phyloP scores from a whole-genome alignment of 2,113 vertebrate species.

The Calonectris borealis region DNA sequence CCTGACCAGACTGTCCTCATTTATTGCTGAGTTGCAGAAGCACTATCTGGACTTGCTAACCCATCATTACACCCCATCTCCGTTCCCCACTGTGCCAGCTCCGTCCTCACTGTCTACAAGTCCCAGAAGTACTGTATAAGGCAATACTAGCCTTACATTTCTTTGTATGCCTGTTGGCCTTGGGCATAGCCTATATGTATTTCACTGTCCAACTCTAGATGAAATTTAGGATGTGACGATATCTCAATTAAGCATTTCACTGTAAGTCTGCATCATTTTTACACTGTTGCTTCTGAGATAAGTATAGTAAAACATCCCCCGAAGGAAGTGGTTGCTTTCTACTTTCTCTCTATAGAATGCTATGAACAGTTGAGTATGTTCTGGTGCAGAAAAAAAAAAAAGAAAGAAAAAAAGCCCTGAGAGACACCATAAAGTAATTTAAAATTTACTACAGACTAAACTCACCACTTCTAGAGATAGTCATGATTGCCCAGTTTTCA shows the following conservation, averaged over 20 bases:
- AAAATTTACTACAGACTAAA: not conserved
- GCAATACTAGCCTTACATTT: not conserved
- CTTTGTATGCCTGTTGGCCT: not conserved
- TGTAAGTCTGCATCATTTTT: not conserved
- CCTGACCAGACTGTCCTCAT: not conserved
- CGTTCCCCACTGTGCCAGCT: not conserved
- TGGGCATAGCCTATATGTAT: not conserved
- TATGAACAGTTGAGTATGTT: not conserved
- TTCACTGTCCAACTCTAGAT: not conserved
- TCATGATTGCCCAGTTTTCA: not conserved
- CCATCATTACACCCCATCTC: fast-evolving
- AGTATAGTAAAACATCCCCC: not conserved
- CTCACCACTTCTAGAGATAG: not conserved
- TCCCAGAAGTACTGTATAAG: not conserved
- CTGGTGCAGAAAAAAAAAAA: not conserved
- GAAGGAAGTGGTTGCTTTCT: not conserved
- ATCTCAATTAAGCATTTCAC: not conserved
- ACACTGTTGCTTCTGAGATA: not conserved
- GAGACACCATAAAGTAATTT: not conserved
- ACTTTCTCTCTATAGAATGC: not conserved
- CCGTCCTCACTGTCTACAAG: not conserved
- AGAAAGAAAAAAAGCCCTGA: not conserved
- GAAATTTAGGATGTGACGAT: not conserved
- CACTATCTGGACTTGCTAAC: not conserved
- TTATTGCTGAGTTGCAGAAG: not conserved